Evolutionary conservation across 1,140 invertebrate genomes (phyloP).

Genomic region (Aphaenogaster rudis): DNA sequence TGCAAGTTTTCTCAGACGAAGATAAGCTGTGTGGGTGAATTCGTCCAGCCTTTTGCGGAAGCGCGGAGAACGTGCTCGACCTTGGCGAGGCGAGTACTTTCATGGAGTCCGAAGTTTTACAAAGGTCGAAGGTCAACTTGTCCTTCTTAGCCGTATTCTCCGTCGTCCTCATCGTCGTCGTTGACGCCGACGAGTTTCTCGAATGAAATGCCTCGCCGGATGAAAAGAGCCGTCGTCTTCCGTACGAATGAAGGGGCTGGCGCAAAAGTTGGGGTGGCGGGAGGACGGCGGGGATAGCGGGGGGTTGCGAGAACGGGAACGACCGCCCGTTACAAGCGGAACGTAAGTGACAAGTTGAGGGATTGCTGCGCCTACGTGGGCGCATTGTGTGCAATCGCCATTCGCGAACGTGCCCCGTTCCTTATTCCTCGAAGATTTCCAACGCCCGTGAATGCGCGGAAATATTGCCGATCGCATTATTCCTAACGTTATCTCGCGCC

Average conservation of each 20-base stretch:
- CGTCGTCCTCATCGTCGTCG: conserved; percentile 25
- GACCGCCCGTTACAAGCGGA: conserved; percentile 64
- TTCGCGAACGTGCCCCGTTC: conserved; percentile 47
- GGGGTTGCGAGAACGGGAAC: conserved; percentile 47
- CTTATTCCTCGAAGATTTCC: conserved; percentile 56
- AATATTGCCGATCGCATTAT: conserved; percentile 65
- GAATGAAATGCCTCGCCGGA: conserved; percentile 72
- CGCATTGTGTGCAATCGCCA: conserved; percentile 79
- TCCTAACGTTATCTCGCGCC: conserved; percentile 55
- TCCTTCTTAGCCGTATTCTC: conserved; percentile 45
- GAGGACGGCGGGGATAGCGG: neutral
- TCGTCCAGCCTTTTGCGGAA: neutral
- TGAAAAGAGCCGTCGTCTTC: conserved; percentile 72
- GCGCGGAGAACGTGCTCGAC: conserved; percentile 15
- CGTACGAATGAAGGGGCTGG: conserved; percentile 78
- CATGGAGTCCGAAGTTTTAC: conserved; percentile 50
- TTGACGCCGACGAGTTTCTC: conserved; percentile 63
- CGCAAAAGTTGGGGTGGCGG: conserved; percentile 52
- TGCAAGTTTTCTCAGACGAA: neutral
- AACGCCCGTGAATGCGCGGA: conserved; percentile 54
- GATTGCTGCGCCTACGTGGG: conserved; percentile 80
- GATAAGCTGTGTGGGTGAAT: neutral
- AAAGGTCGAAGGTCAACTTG: conserved; percentile 73
- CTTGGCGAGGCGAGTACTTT: conserved; percentile 27
- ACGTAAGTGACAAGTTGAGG: conserved; percentile 86